Evolutionary conservation across 2,888 invertebrate genomes (phyloP).

Genomic region (Byasa hedistus): DNA sequence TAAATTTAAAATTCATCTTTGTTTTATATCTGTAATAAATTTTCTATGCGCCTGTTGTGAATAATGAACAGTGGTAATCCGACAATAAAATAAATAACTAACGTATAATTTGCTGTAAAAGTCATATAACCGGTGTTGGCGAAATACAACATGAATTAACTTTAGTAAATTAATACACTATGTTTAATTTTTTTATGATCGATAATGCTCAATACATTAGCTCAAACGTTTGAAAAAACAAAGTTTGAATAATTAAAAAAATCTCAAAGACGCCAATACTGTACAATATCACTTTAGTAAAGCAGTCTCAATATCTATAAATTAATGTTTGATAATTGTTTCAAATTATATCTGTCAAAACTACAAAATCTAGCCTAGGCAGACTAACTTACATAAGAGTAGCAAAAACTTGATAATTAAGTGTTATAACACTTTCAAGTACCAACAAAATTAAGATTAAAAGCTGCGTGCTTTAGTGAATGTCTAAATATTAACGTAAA

Average conservation of each 20-base stretch:
- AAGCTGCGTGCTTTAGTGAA: slow-evolving; percentile 12
- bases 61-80: slow-evolving; percentile 26
- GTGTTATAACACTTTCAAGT: slow-evolving; percentile 1
- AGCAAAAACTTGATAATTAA: slow-evolving; percentile 4
- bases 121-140: slow-evolving; percentile 14
- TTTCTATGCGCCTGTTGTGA: slow-evolving; percentile 33
- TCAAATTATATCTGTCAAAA: too few species aligned
- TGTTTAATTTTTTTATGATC: too few species aligned
- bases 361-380: neutral
- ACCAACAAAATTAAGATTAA: slow-evolving; percentile 23
- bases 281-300: too few species aligned
- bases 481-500: slow-evolving; percentile 26
- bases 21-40: slow-evolving; percentile 43
- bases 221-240: too few species aligned
- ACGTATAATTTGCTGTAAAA: slow-evolving; percentile 35
- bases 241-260: too few species aligned
- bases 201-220: too few species aligned
- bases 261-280: too few species aligned
- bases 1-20: slow-evolving; percentile 43
- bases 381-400: neutral
- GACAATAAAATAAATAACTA: slow-evolving; percentile 39
- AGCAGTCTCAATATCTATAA: too few species aligned
- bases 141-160: neutral
- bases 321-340: too few species aligned
- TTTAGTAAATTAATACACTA: neutral